Conservation (phyloP, 2,797 vertebrate species). For the Brachyrhaphis roseni region DNA sequence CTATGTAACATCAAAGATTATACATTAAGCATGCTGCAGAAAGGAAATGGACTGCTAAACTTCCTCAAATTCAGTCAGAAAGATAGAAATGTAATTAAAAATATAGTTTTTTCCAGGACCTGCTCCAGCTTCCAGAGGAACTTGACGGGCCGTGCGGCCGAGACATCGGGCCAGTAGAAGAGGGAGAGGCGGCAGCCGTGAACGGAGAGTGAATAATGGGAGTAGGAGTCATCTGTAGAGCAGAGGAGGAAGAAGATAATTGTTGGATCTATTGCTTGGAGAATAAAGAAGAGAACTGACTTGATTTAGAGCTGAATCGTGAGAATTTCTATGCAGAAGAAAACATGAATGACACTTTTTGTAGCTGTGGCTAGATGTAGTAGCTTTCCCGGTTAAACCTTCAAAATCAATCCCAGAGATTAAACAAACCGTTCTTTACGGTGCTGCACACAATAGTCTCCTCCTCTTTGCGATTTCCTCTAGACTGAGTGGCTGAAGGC, state of each 20-base stretch:
- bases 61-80: slow-evolving; percentile 16
- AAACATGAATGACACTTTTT: slow-evolving; percentile 5
- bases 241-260: slow-evolving; percentile 25
- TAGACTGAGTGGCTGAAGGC: slow-evolving; percentile 71
- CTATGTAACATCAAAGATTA: neutral
- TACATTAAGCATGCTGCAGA: slow-evolving; percentile 18
- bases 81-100: slow-evolving; percentile 34
- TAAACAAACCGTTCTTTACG: slow-evolving; percentile 89
- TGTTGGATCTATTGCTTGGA: slow-evolving; percentile 23
- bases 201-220: slow-evolving; percentile 94
- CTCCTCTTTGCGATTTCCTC: slow-evolving; percentile 89
- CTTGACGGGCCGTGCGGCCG: slow-evolving; percentile 93
- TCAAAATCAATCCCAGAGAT: neutral
- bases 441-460: slow-evolving; percentile 95
- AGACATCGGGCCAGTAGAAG: slow-evolving; percentile 95
- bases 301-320: slow-evolving; percentile 3
- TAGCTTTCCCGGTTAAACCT: neutral
- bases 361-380: neutral
- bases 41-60: slow-evolving; percentile 15
- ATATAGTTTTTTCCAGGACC: slow-evolving; percentile 77
- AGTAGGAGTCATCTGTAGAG: slow-evolving; percentile 91
- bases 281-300: neutral
- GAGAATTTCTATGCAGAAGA: slow-evolving; percentile 3
- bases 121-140: slow-evolving; percentile 99
- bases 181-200: slow-evolving; percentile 96